phyloP scores from a whole-genome alignment of 2,113 vertebrate genomes.

The Cyanocitta stelleri region DNA sequence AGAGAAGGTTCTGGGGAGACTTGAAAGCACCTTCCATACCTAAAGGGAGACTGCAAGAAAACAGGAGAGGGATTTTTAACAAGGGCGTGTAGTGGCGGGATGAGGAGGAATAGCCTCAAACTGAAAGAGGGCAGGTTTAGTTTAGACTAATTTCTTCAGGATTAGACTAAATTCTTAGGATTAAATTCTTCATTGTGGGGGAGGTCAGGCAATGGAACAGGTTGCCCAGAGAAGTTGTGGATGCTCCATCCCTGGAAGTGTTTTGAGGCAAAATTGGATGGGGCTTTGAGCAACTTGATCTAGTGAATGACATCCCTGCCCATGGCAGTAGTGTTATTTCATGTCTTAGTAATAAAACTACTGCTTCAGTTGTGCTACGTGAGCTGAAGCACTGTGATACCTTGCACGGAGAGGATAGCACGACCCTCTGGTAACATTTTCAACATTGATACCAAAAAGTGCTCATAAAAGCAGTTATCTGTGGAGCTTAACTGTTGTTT shows the following conservation, averaged over 20 bases:
- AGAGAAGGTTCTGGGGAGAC: not conserved
- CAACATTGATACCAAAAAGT: not conserved
- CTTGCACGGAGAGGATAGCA: not conserved
- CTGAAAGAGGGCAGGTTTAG: not conserved
- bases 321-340: not conserved
- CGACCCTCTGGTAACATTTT: constrained; percentile 45
- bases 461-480: not conserved
- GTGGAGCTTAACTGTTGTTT: not conserved
- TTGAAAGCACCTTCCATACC: not conserved
- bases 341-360: not conserved
- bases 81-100: not conserved
- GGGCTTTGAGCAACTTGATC: not conserved
- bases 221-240: not conserved
- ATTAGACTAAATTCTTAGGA: not conserved
- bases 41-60: not conserved
- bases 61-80: not conserved
- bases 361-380: not conserved
- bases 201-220: not conserved
- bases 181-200: not conserved
- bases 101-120: not conserved
- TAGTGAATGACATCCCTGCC: not conserved
- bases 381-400: constrained; percentile 25
- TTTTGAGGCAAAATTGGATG: not conserved
- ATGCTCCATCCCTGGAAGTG: not conserved
- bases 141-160: not conserved